phyloP scores from a whole-genome alignment of 2,888 invertebrate species.

The Rotaria macrura region DNA sequence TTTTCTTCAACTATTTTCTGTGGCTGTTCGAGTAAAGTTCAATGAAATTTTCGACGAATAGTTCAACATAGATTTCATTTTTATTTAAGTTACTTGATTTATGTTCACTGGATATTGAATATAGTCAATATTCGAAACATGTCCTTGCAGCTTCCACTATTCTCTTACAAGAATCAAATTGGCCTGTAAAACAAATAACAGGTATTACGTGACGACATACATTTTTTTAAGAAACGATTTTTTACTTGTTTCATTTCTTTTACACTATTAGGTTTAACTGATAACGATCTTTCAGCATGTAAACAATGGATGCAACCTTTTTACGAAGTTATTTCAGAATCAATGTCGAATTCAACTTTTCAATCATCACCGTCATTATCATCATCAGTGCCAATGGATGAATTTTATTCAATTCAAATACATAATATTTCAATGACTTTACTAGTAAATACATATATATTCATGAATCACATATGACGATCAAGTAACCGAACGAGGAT shows the following conservation, averaged over 20 bases:
- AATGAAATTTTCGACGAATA: background rate
- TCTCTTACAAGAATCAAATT: slow-evolving; percentile 63
- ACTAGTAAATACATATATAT: too few relatives aligned
- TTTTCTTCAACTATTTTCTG: background rate
- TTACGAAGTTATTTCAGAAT: slow-evolving; percentile 48
- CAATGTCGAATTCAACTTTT: background rate
- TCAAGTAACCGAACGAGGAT: too few relatives aligned
- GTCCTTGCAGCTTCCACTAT: slow-evolving; percentile 79
- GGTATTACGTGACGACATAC: background rate
- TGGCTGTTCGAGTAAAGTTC: background rate
- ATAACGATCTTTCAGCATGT: slow-evolving; percentile 65
- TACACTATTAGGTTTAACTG: slow-evolving; percentile 35
- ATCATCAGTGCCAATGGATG: background rate
- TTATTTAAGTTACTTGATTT: slow-evolving; percentile 68
- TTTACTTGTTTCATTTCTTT: background rate
- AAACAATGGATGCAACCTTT: slow-evolving; percentile 72
- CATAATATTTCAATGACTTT: background rate
- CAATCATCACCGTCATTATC: background rate
- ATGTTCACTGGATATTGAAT: slow-evolving; percentile 73
- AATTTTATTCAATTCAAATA: slow-evolving; percentile 1
- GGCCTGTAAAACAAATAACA: slow-evolving; percentile 62
- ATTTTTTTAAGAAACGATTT: background rate
- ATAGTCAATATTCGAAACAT: slow-evolving; percentile 70
- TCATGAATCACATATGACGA: too few relatives aligned
- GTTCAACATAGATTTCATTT: background rate